Base-by-base conservation (phyloP, 2,797 vertebrate species). In the Ctenopoma multispine region DNA sequence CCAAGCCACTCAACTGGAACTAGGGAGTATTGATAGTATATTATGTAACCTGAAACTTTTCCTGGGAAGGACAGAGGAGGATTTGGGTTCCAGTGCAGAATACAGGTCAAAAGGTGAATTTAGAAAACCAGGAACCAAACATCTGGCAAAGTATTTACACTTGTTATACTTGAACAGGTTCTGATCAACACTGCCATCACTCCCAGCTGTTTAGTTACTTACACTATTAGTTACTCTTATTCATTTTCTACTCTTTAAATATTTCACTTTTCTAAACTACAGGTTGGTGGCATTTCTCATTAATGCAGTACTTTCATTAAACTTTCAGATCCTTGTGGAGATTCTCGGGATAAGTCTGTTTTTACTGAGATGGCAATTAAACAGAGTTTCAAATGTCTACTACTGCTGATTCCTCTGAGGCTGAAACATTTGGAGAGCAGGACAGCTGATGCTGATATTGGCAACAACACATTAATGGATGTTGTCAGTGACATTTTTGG, bases 1-100 rank as follows among this genome's bases (percentile, higher is more conserved):
- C 2, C 7, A 23, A 67, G 60, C 63, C 65, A 63, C 67, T 80
- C n/a, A 51, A 67, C 51, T 62, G 51, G 69, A 80, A 73, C 63
- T 23, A 3, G 23, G 40, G 23, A 69, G 29, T 36, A 38, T 69
- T 51, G 54, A 71, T 27, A 59, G 60, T 41, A 1, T 31, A 69
- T 75, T 67, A 48, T 34, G 57, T 17, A 77, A 77, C 13, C 17
- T 63, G 40, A 57, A n/a, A 31, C 18, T 55, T 63, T 51, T 50
- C 49, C 20, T 47, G 44, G 15, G 61, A n/a, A 61, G 47, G 29
- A 51, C 11, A 29, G 46, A 63, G 27, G 56, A 47, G 38, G 53
- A 41, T 76, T 78, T 43, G 14, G 23, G 12, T 67, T 68, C 41
- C 57, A 50, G 20, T 34, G 46, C 14, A 27, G 34, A 59, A 24